phyloP scores from a whole-genome alignment of 1,140 invertebrate species.

The Orius insidiosus region DNA sequence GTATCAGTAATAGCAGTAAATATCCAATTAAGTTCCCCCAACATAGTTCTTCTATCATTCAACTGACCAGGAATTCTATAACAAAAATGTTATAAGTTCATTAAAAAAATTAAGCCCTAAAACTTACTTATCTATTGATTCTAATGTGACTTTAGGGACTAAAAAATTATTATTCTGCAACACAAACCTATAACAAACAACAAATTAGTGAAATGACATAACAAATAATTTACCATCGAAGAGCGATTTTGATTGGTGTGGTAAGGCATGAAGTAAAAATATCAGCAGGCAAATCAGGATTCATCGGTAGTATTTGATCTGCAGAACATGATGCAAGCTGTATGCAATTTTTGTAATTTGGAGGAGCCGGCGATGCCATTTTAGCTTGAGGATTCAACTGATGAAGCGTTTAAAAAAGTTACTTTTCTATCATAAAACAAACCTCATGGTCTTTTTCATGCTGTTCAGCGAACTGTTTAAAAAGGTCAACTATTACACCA shows the following conservation, averaged over 20 bases:
- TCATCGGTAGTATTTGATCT: slow-evolving; percentile 88
- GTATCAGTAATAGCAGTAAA: slow-evolving; percentile 99
- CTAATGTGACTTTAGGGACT: slow-evolving; percentile 59
- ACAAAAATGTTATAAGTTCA: not conserved
- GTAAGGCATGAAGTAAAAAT: slow-evolving; percentile 96
- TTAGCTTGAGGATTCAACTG: not conserved
- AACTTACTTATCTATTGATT: slow-evolving; percentile 76
- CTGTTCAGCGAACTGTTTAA: slow-evolving; percentile 80
- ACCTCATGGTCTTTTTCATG: slow-evolving; percentile 77
- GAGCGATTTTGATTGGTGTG: slow-evolving; percentile 91
- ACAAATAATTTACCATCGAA: slow-evolving; percentile 51
- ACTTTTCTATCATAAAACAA: not conserved
- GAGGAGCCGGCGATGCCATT: slow-evolving; percentile 22
- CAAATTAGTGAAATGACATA: not conserved
- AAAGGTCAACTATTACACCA: slow-evolving; percentile 85
- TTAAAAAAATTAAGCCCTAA: not conserved
- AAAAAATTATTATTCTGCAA: slow-evolving; percentile 68
- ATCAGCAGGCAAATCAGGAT: slow-evolving; percentile 95
- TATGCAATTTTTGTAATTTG: slow-evolving; percentile 78
- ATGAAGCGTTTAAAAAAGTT: not conserved
- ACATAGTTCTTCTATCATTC: slow-evolving; percentile 88
- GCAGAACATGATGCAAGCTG: slow-evolving; percentile 87
- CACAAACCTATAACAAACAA: slow-evolving; percentile 46
- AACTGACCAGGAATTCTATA: slow-evolving; percentile 82
- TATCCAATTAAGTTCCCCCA: slow-evolving; percentile 99